A percentile compares a stretch with the other conserved stretches of the same genome.
Evolutionary conservation across 2,888 invertebrate species (phyloP).

Genomic region (Petrolisthes cinctipes): DNA sequence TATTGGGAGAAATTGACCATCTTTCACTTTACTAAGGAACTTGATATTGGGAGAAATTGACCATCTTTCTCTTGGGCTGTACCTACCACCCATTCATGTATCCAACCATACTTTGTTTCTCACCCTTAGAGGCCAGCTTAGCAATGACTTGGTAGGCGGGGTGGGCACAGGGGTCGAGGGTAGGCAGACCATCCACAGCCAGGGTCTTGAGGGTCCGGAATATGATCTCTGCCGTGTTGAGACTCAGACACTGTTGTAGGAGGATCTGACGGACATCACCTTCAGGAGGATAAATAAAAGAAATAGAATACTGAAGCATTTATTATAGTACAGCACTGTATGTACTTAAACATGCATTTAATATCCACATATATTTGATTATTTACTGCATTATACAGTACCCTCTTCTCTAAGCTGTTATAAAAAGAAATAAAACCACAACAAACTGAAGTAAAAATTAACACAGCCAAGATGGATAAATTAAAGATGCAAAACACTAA

Average conservation of each 20-base stretch:
- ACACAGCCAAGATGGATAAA: too few species aligned
- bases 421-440: too few species aligned
- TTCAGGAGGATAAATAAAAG: neutral
- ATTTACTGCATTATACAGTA: too few species aligned
- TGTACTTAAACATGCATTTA: neutral
- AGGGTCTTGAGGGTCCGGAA: constrained; percentile 46
- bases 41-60: too few species aligned
- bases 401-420: too few species aligned
- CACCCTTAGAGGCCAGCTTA: constrained; percentile 60
- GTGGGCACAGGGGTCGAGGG: constrained; percentile 44
- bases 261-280: constrained; percentile 41
- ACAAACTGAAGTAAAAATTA: too few species aligned
- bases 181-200: constrained; percentile 38
- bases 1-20: too few species aligned
- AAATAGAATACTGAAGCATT: neutral
- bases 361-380: neutral
- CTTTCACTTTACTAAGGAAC: too few species aligned
- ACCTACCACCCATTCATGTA: too few species aligned
- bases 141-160: constrained; percentile 57
- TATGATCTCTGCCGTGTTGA: constrained; percentile 53
- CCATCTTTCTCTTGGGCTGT: too few species aligned
- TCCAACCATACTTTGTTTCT: too few species aligned
- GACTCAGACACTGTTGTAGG: constrained; percentile 40
- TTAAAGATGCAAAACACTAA: too few species aligned
- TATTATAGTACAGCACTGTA: neutral